Evolutionary conservation across 2,113 vertebrate genomes (phyloP).

Genomic region (Eublepharis macularius): DNA sequence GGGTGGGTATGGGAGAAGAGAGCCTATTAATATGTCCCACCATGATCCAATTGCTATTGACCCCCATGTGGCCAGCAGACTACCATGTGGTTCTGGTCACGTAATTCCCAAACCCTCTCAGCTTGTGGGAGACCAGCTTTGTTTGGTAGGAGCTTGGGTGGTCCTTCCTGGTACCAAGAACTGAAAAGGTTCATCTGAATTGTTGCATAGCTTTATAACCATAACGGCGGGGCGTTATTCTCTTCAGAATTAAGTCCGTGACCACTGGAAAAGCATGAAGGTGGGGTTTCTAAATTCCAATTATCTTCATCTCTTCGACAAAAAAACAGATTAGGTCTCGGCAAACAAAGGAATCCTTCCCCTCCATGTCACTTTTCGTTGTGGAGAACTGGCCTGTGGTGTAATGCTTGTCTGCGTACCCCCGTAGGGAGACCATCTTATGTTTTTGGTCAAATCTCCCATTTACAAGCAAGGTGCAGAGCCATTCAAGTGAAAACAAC

Average conservation of each 20-base stretch:
- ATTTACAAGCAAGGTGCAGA: slow-evolving; percentile 20
- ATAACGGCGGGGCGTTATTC: slow-evolving; percentile 68
- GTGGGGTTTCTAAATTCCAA: slow-evolving; percentile 45
- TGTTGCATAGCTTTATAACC: slow-evolving; percentile 45
- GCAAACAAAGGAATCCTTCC: slow-evolving; percentile 48
- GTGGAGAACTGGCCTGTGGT: slow-evolving; percentile 3
- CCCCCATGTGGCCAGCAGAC: neutral
- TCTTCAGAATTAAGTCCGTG: slow-evolving; percentile 56
- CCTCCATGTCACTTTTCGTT: slow-evolving; percentile 43
- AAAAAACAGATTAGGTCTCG: slow-evolving; percentile 56
- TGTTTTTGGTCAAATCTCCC: slow-evolving; percentile 29
- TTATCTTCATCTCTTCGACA: slow-evolving; percentile 48
- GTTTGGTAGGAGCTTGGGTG: slow-evolving; percentile 55
- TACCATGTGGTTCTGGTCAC: neutral
- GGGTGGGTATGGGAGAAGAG: neutral
- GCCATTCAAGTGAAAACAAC: accelerated
- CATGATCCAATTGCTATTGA: slow-evolving; percentile 20
- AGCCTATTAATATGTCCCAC: slow-evolving; percentile 2
- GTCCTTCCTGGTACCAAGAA: slow-evolving; percentile 15
- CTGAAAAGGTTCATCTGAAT: slow-evolving; percentile 60
- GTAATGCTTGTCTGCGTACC: slow-evolving; percentile 28
- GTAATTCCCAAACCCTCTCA: slow-evolving; percentile 28
- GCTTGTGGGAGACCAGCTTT: slow-evolving; percentile 41
- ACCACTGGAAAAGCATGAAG: slow-evolving; percentile 54
- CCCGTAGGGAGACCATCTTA: neutral